Percentiles rank a stretch among this genome's conserved stretches.
phyloP scores from a whole-genome alignment of 2,113 vertebrate genomes.

The Muntiacus reevesi region DNA sequence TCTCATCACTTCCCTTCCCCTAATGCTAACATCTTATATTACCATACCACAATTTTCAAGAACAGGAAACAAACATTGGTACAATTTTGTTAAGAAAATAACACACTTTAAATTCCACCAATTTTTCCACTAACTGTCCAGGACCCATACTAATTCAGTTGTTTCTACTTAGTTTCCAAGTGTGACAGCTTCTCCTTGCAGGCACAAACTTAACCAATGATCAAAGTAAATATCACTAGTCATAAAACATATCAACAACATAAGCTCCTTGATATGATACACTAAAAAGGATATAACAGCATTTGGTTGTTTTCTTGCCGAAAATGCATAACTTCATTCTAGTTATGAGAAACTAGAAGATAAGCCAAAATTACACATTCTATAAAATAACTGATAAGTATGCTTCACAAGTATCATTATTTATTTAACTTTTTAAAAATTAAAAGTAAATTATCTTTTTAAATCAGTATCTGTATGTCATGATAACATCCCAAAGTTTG shows the following conservation, averaged over 20 bases:
- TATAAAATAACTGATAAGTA: background rate
- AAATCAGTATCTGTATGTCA: background rate
- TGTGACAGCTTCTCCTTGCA: background rate
- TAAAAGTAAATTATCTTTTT: background rate
- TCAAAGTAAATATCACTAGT: background rate
- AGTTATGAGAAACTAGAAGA: background rate
- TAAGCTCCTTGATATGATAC: background rate
- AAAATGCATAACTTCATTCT: background rate
- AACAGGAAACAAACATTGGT: background rate
- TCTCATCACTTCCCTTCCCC: background rate
- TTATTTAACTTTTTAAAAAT: background rate
- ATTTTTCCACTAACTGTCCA: background rate
- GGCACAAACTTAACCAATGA: background rate
- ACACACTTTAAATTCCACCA: background rate
- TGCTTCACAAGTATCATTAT: background rate
- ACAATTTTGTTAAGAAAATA: background rate
- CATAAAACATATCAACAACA: background rate
- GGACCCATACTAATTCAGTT: background rate
- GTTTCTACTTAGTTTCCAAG: background rate
- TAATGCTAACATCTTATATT: background rate
- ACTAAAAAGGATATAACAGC: background rate
- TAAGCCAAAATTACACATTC: background rate
- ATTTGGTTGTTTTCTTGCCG: background rate
- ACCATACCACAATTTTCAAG: background rate
- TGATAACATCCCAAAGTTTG: background rate